These are phyloP conservation scores for Oscheius myriophilus DNA, from an alignment of 2,888 invertebrate species.

Conservation along the genomic window DNA sequence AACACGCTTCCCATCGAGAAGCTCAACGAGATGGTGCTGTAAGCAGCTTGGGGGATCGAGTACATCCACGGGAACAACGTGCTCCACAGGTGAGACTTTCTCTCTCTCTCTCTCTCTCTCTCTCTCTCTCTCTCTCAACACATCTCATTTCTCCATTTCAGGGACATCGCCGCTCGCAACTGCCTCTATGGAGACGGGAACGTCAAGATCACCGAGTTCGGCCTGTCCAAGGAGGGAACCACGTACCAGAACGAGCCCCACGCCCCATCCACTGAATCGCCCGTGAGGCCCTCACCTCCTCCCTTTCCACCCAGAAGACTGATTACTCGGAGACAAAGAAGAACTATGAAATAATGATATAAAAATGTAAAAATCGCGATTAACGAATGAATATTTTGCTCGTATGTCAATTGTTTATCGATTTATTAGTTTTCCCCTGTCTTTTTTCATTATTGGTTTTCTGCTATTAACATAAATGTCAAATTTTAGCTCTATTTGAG, in stretches of 20 bases:
- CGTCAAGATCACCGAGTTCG: slow-evolving; percentile 54
- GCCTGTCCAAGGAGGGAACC: slow-evolving; percentile 43
- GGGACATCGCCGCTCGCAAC: slow-evolving; percentile 50
- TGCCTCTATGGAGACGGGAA: slow-evolving; percentile 40
- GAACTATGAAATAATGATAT: too few relatives aligned
- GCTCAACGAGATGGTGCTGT: slow-evolving; percentile 10
- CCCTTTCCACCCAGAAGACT: slow-evolving; percentile 41
- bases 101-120: too few relatives aligned
- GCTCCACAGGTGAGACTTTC: slow-evolving; percentile 16
- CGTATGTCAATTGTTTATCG: too few relatives aligned
- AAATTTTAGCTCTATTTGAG: too few relatives aligned
- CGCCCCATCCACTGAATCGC: slow-evolving; percentile 51
- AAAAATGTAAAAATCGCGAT: too few relatives aligned
- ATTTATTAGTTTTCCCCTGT: too few relatives aligned
- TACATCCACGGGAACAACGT: slow-evolving; percentile 45
- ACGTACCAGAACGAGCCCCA: slow-evolving; percentile 31
- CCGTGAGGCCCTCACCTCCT: slow-evolving; percentile 46
- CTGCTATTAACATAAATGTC: too few relatives aligned
- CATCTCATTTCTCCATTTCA: too few relatives aligned
- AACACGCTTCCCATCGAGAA: neutral
- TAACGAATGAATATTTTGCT: too few relatives aligned
- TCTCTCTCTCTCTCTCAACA: too few relatives aligned
- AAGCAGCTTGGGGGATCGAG: slow-evolving; percentile 55
- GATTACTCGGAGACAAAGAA: slow-evolving; percentile 10
- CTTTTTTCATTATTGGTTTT: too few relatives aligned